These are phyloP conservation scores for Ceratoteleas bidentatus DNA, from an alignment of 1,140 invertebrate genomes.

Conservation along the genomic window DNA sequence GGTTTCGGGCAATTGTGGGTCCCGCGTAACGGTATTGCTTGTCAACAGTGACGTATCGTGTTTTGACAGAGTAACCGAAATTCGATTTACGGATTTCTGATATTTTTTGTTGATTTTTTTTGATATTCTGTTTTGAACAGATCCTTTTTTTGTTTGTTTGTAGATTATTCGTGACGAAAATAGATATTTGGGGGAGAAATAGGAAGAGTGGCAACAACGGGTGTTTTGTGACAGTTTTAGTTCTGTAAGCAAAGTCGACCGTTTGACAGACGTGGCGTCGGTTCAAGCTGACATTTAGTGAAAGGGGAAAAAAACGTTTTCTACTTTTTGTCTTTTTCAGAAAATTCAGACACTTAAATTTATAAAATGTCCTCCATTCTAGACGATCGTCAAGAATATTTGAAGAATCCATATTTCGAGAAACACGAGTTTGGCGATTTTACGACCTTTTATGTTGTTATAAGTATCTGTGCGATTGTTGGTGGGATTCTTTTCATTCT, in stretches of 20 bases:
- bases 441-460: slow-evolving; percentile 88
- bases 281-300: neutral
- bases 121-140: too few species aligned
- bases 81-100: too few species aligned
- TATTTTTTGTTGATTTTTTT: too few species aligned
- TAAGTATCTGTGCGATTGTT: slow-evolving; percentile 88
- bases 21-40: too few species aligned
- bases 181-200: too few species aligned
- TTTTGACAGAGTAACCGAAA: too few species aligned
- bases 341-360: slow-evolving; percentile 75
- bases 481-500: slow-evolving; percentile 86
- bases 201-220: too few species aligned
- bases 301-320: slow-evolving; percentile 51
- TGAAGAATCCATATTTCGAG: slow-evolving; percentile 85
- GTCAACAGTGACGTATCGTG: too few species aligned
- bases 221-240: too few species aligned
- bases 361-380: slow-evolving; percentile 83
- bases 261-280: neutral
- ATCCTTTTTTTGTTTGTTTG: too few species aligned
- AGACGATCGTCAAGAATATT: slow-evolving; percentile 85
- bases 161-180: too few species aligned
- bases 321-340: slow-evolving; percentile 75
- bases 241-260: neutral
- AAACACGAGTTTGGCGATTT: slow-evolving; percentile 85
- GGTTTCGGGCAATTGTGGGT: too few species aligned